Evolutionary conservation across 1,140 invertebrate genomes (phyloP), one percentile per base, ranked within the genome.

Genomic region (Drosophila grimshawi): DNA sequence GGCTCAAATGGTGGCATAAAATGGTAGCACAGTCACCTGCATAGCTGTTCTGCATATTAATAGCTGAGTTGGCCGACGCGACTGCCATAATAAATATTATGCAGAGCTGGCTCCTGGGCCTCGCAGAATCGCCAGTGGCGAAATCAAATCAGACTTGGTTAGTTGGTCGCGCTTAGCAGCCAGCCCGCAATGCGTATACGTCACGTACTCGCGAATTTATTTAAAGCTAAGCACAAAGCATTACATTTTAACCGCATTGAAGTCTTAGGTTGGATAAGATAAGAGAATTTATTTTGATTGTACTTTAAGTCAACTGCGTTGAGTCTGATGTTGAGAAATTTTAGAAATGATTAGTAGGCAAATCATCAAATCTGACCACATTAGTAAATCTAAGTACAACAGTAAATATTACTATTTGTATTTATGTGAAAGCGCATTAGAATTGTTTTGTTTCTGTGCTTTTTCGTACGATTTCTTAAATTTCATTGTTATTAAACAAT

Each of bases 1-100:
- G 68, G 65, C 57, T 67, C 69, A 89, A 83, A 80, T 88, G 83
- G 83, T 88, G 80, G 76, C 85, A 88, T 83, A 75, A 88, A 88
- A 89, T 73, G 83, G 80, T 67, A 80, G 80, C 85, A 88, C 68
- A 89, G 83, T 83, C 83, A 88, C 83, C 83, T 89, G 83, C 51
- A 57, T 64, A 65, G 68, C 69, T 78, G 83, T 63, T 82, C 66
- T 80, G 85, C 73, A 88, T 88, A 88, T 88, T 88, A 88, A 88
- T 89, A 89, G 83, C 85, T 64, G 35, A 51, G 64, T 63, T 49
- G 46, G 35, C 29, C 67, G 39, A 69, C 56, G 53, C 63, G 67
- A 27, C 80, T 75, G 63, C 70, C 82, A 86, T 63, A 74, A 78
- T 86, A 86, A 86, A 83, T 85, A 78, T 68, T 72, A 60, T 65